A percentile compares a stretch with the other conserved stretches of the same genome.
These are phyloP conservation scores for Sciurus carolinensis DNA, from an alignment of 2,797 vertebrate species.

Conservation along the genomic window DNA sequence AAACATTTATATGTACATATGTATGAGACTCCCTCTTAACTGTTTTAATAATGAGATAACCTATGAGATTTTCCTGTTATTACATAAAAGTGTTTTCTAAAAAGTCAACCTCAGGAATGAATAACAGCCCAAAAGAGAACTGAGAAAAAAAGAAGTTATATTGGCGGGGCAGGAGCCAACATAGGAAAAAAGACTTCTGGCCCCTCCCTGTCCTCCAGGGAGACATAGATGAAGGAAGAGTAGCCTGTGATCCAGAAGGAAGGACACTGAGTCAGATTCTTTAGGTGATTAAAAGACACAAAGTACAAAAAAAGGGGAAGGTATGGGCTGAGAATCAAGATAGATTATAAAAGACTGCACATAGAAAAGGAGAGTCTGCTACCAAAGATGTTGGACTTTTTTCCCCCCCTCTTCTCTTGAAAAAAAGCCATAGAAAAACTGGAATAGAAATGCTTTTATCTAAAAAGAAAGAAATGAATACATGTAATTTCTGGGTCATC, in stretches of 20 bases:
- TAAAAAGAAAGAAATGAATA: slow-evolving; percentile 86
- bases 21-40: neutral
- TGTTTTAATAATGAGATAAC: slow-evolving; percentile 56
- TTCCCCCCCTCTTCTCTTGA: neutral
- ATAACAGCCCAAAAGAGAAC: slow-evolving; percentile 65
- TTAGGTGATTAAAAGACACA: slow-evolving; percentile 82
- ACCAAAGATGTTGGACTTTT: slow-evolving; percentile 75
- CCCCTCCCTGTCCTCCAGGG: slow-evolving; percentile 74
- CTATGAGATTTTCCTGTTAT: slow-evolving; percentile 53
- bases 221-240: slow-evolving; percentile 78
- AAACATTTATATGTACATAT: neutral
- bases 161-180: slow-evolving; percentile 72
- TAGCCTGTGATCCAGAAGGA: slow-evolving; percentile 82
- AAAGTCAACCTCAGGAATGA: slow-evolving; percentile 64
- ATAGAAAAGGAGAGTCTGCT: slow-evolving; percentile 80
- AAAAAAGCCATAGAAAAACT: slow-evolving; percentile 82
- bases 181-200: slow-evolving; percentile 72
- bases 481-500: slow-evolving; percentile 86
- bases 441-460: slow-evolving; percentile 84
- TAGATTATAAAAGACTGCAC: slow-evolving; percentile 86
- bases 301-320: slow-evolving; percentile 77
- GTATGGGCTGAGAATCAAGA: slow-evolving; percentile 85
- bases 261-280: slow-evolving; percentile 80
- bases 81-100: slow-evolving; percentile 49
- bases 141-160: slow-evolving; percentile 69